phyloP scores from a whole-genome alignment of 2,797 vertebrate genomes.

The Sebastes dallii region DNA sequence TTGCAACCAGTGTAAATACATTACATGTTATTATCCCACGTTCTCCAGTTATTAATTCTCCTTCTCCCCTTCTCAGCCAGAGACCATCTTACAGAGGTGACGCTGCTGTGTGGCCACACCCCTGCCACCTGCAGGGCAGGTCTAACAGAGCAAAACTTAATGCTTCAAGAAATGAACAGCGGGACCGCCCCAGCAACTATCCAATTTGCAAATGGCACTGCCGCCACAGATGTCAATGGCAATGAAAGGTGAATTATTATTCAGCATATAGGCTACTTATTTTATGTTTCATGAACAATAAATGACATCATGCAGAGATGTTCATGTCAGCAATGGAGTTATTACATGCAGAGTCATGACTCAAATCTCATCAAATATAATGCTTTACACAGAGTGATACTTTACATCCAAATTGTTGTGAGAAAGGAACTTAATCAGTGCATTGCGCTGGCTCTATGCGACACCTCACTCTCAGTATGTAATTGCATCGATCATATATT shows the following conservation, averaged over 20 bases:
- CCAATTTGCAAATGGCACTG: conserved; percentile 58
- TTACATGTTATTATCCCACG: neutral
- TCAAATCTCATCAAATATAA: neutral
- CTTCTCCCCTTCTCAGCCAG: conserved; percentile 52
- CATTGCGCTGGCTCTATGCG: neutral
- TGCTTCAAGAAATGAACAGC: conserved; percentile 80
- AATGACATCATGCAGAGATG: neutral
- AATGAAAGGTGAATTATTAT: conserved; percentile 65
- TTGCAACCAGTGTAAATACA: neutral
- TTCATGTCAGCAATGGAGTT: neutral
- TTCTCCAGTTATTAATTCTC: neutral
- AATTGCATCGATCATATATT: neutral
- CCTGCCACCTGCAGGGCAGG: conserved; percentile 56
- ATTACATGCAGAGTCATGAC: neutral
- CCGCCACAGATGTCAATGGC: conserved; percentile 61
- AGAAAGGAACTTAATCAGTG: neutral
- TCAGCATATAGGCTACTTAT: neutral
- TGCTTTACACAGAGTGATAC: neutral
- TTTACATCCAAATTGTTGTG: neutral
- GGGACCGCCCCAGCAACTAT: conserved; percentile 39
- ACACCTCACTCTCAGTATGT: neutral
- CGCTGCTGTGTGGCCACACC: conserved; percentile 65
- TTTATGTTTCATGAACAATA: neutral
- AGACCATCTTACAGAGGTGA: conserved; percentile 68
- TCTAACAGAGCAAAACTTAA: conserved; percentile 76